These are phyloP conservation scores for Sesamia inferens DNA, from an alignment of 2,888 invertebrate genomes.

Conservation along the genomic window DNA sequence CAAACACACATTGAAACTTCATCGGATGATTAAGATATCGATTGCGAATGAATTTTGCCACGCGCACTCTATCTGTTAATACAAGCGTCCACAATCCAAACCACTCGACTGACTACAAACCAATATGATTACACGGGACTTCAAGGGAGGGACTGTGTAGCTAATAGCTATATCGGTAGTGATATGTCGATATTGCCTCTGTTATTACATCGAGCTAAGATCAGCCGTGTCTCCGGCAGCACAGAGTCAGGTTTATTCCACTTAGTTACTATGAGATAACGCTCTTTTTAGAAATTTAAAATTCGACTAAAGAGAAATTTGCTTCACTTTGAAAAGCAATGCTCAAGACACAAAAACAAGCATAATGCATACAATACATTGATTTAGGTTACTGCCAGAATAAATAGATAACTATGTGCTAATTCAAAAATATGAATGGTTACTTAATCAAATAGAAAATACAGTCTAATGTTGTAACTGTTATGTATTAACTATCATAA, in stretches of 20 bases:
- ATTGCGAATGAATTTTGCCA: neutral
- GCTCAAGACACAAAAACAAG: neutral
- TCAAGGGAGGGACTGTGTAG: slow-evolving; percentile 27
- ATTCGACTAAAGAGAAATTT: neutral
- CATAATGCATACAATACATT: neutral
- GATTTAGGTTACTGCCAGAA: too few relatives aligned
- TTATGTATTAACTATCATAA: neutral
- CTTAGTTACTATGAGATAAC: slow-evolving; percentile 3
- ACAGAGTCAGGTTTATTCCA: slow-evolving; percentile 34
- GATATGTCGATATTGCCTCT: slow-evolving; percentile 51
- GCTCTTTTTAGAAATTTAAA: neutral
- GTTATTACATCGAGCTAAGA: slow-evolving; percentile 60
- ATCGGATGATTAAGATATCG: neutral
- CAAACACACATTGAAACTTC: neutral
- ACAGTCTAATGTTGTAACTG: neutral
- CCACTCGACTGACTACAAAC: slow-evolving; percentile 38
- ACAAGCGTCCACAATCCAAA: slow-evolving; percentile 20
- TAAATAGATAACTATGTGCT: too few relatives aligned
- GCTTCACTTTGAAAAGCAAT: neutral
- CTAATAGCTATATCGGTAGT: slow-evolving; percentile 33
- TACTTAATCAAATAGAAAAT: neutral
- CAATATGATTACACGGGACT: slow-evolving; percentile 52
- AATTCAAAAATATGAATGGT: neutral
- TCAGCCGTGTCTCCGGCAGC: slow-evolving; percentile 54
- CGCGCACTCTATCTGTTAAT: slow-evolving; percentile 42